Percentiles rank a stretch among this genome's conserved stretches.
These are phyloP conservation scores for Clarias macrocephalus DNA, from an alignment of 2,113 vertebrate genomes.

Conservation along the genomic window DNA sequence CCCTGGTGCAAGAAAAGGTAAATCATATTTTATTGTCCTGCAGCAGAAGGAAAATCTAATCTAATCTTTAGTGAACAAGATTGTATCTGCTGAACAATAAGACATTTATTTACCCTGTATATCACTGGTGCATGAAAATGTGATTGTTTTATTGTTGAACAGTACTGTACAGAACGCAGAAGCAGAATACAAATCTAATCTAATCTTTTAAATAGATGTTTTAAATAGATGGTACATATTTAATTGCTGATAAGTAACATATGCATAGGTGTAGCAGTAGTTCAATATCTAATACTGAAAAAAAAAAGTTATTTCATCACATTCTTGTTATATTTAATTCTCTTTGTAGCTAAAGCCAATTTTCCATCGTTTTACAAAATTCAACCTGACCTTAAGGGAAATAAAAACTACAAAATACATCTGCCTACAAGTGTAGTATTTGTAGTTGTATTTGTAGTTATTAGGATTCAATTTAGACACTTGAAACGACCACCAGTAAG, in stretches of 20 bases:
- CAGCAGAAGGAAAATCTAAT: not conserved
- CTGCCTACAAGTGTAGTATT: not conserved
- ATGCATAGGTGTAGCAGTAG: not conserved
- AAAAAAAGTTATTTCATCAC: not conserved
- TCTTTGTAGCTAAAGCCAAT: not conserved
- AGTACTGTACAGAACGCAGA: no score
- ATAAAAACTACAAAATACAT: not conserved
- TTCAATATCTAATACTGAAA: not conserved
- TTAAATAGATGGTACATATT: not conserved
- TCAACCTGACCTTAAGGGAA: not conserved
- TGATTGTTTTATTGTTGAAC: no score
- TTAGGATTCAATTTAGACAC: not conserved
- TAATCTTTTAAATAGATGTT: no score
- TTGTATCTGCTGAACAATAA: not conserved
- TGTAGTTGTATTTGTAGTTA: not conserved
- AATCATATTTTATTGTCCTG: not conserved
- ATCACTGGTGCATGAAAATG: no score
- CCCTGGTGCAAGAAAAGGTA: conserved; percentile 98
- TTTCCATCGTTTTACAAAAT: not conserved
- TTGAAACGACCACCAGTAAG: not conserved
- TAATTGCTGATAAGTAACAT: not conserved
- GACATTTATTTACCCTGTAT: not conserved
- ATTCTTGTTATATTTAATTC: not conserved
- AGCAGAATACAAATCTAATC: no score
- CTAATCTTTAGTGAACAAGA: not conserved